A percentile compares a stretch with the other conserved stretches of the same genome.
Conservation (phyloP, 2,888 invertebrate species). For the Thelaira solivaga region DNA sequence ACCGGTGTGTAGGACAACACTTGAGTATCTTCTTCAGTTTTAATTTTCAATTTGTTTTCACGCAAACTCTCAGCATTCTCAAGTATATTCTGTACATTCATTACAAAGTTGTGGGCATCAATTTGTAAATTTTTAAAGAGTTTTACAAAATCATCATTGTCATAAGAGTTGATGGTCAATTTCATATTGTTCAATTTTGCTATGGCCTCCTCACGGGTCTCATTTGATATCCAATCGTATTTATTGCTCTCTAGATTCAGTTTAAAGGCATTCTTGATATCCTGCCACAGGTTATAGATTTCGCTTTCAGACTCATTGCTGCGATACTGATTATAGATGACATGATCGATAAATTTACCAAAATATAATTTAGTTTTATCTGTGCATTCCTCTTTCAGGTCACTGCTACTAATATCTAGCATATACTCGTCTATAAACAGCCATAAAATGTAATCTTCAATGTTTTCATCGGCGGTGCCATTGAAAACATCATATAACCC, state of each 20-base stretch:
- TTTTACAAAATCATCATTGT: slow-evolving; percentile 66
- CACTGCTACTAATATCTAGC: slow-evolving; percentile 42
- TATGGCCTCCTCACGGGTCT: slow-evolving; percentile 67
- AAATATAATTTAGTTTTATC: slow-evolving; percentile 68
- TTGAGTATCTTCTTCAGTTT: slow-evolving; percentile 59
- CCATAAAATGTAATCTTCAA: slow-evolving; percentile 71
- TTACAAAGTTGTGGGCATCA: slow-evolving; percentile 66
- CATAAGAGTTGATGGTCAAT: slow-evolving; percentile 70
- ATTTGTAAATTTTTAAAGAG: slow-evolving; percentile 64
- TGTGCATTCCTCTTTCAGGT: slow-evolving; percentile 66
- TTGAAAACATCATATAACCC: slow-evolving; percentile 63
- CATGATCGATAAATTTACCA: slow-evolving; percentile 68
- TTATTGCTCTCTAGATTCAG: slow-evolving; percentile 67
- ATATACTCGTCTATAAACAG: slow-evolving; percentile 67
- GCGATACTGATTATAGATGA: slow-evolving; percentile 68
- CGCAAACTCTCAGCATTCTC: slow-evolving; percentile 43
- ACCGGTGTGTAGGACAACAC: slow-evolving; percentile 67
- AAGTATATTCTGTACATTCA: slow-evolving; percentile 68
- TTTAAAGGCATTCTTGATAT: slow-evolving; percentile 68
- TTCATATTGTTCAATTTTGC: slow-evolving; percentile 69
- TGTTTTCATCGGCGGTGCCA: slow-evolving; percentile 51
- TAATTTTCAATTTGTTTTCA: slow-evolving; percentile 52
- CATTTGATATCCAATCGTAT: slow-evolving; percentile 70
- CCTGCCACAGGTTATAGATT: slow-evolving; percentile 68
- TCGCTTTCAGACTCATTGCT: slow-evolving; percentile 66